Conservation (phyloP, 2,113 vertebrate genomes). For the Upupa epops region DNA sequence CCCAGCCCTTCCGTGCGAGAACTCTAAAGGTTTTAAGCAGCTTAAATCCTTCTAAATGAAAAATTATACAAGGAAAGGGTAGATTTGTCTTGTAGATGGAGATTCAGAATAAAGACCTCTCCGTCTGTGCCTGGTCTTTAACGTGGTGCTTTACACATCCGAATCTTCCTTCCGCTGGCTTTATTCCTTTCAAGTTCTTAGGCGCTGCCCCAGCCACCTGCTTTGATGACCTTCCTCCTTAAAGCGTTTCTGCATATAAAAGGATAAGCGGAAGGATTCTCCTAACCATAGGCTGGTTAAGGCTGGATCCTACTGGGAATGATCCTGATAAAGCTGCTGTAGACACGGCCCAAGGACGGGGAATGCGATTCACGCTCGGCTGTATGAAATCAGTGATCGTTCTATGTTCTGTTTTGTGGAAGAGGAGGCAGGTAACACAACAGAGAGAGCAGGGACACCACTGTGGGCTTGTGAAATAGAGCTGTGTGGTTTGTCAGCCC, state of each 20-base stretch:
- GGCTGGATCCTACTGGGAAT: background rate
- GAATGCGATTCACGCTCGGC: background rate
- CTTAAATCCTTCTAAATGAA: constrained; percentile 73
- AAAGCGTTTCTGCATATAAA: constrained; percentile 48
- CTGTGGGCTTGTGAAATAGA: background rate
- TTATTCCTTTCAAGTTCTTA: constrained; percentile 65
- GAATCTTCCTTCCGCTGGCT: constrained; percentile 54
- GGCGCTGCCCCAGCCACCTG: background rate
- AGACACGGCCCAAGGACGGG: background rate
- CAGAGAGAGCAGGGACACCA: background rate
- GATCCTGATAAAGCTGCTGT: background rate
- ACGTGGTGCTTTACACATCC: constrained; percentile 35
- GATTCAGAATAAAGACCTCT: constrained; percentile 51
- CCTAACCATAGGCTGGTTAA: constrained; percentile 2
- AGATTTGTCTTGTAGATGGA: constrained; percentile 71
- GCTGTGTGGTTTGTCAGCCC: background rate
- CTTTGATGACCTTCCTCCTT: constrained; percentile 40
- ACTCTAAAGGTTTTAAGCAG: constrained; percentile 64
- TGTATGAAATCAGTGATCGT: background rate
- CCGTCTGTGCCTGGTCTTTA: constrained; percentile 52
- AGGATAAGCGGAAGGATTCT: constrained; percentile 47
- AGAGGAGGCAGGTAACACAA: background rate
- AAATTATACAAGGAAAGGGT: constrained; percentile 63
- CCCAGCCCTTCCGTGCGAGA: background rate
- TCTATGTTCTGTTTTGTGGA: background rate